Conservation (phyloP, 2,888 invertebrate species). For the Pinctada fucata region DNA sequence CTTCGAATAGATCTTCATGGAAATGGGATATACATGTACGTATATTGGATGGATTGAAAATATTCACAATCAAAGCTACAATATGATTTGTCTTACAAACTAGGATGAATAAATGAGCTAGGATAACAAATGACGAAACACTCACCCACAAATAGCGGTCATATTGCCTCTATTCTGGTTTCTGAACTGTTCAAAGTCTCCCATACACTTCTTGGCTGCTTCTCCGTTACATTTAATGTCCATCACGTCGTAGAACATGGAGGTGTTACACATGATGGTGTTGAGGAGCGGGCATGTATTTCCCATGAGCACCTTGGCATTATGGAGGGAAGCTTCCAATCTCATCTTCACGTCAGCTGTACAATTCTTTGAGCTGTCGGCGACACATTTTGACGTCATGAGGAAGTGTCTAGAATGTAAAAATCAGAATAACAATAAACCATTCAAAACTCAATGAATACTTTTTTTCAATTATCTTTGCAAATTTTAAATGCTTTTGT, state of each 20-base stretch:
- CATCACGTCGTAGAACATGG: slow-evolving; percentile 10
- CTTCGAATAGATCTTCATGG: no score
- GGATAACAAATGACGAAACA: no score
- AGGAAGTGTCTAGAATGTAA: slow-evolving; percentile 24
- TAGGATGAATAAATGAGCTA: no score
- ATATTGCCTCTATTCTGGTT: neutral
- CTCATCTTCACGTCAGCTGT: slow-evolving; percentile 2
- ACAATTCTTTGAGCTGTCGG: slow-evolving; percentile 29
- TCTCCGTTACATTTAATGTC: slow-evolving; percentile 23
- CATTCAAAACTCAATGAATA: neutral
- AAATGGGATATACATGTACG: no score
- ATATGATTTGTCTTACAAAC: no score
- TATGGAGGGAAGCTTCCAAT: neutral
- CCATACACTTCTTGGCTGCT: slow-evolving; percentile 21
- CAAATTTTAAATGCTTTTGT: neutral
- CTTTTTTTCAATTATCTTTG: neutral
- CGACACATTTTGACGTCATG: slow-evolving; percentile 28
- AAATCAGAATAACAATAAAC: neutral
- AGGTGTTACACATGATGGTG: slow-evolving; percentile 25
- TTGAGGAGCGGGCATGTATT: slow-evolving; percentile 32
- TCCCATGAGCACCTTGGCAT: slow-evolving; percentile 24
- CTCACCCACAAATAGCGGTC: neutral
- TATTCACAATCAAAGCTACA: no score
- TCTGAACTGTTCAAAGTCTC: slow-evolving; percentile 10
- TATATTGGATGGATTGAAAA: no score